Base-by-base conservation (phyloP, 2,113 vertebrate species). In the Varanus komodoensis region DNA sequence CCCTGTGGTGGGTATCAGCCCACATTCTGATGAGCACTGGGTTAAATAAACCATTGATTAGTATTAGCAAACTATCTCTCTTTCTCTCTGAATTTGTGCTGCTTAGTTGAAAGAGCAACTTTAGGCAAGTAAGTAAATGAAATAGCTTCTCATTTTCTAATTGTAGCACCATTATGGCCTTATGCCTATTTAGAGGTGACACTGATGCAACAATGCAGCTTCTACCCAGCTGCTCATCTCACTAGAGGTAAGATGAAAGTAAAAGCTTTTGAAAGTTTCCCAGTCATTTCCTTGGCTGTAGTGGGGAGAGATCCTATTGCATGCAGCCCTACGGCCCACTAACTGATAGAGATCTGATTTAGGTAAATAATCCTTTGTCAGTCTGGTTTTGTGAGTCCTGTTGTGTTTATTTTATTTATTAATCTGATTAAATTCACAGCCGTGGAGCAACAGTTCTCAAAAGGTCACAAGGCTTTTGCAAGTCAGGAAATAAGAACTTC, bases 301-400 rank as follows among this genome's bases (percentile, higher is more conserved):
- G 8, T 85, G 3, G 44, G 0, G 0, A 0, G 5, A 34, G 25
- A 1, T 80, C 29, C 48, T 15, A 34, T 64, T 2, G 27, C 32
- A 0, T 27, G 25, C 14, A 14, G 29, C 6, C 50, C 54, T 27
- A 73, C 3, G 23, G 50, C 8, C 8, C 1, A 27, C 77, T 25
- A 48, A 1, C 21, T 79, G 77, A 79, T 79, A 11, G 9, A 50
- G 23, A 27, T 50, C 44, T 50, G 27, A 73, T n/a, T 21, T 32
- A 23, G 8, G 8, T 15, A 52, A 32, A 85, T 71, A 7, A 71
- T 85, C 9, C 48, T 50, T 19, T 73, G 50, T 85, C 32, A 85
- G 8, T 11, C 21, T n/a, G 9, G 9, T 71, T 52, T 85, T 85
- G 38, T 67, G 38, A 69, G 14, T 8, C n/a, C 27, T 15, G 54